These are phyloP conservation scores for Megathymus violae DNA, from an alignment of 1,140 invertebrate genomes.

Conservation along the genomic window DNA sequence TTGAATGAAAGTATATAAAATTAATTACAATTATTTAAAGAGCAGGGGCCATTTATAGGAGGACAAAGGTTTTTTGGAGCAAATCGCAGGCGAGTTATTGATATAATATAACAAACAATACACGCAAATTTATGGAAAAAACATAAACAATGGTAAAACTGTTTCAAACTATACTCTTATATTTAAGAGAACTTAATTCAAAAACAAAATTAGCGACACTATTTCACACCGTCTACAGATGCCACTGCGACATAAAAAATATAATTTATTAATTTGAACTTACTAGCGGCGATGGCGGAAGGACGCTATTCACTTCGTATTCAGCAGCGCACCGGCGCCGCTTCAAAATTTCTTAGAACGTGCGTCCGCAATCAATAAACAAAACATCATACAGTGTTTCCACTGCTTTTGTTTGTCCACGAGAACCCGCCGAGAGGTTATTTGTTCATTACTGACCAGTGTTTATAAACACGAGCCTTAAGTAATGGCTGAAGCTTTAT, in stretches of 20 bases:
- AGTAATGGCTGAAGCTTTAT: constrained; percentile 17
- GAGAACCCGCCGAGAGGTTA: constrained; percentile 13
- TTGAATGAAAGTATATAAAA: too few species aligned
- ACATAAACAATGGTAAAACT: too few species aligned
- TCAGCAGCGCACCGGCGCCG: constrained; percentile 34
- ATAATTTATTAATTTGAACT: constrained; percentile 16
- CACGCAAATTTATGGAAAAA: too few species aligned
- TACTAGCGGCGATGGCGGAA: constrained; percentile 45
- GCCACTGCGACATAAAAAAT: background rate
- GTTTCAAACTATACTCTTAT: too few species aligned
- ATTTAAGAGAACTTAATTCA: too few species aligned
- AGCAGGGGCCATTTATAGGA: too few species aligned
- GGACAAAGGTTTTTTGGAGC: too few species aligned
- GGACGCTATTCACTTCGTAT: constrained; percentile 51
- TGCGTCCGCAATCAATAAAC: constrained; percentile 35
- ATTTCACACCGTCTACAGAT: too few species aligned
- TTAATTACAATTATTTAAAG: too few species aligned
- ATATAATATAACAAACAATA: too few species aligned
- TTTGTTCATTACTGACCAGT: constrained; percentile 20
- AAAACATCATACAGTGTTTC: constrained; percentile 35
- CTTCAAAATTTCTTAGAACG: constrained; percentile 54
- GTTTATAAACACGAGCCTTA: constrained; percentile 25
- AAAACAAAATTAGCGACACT: too few species aligned
- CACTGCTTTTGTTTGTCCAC: constrained; percentile 28
- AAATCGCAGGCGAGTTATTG: too few species aligned